phyloP scores from a whole-genome alignment of 2,113 vertebrate species.

The Alexandromys fortis region DNA sequence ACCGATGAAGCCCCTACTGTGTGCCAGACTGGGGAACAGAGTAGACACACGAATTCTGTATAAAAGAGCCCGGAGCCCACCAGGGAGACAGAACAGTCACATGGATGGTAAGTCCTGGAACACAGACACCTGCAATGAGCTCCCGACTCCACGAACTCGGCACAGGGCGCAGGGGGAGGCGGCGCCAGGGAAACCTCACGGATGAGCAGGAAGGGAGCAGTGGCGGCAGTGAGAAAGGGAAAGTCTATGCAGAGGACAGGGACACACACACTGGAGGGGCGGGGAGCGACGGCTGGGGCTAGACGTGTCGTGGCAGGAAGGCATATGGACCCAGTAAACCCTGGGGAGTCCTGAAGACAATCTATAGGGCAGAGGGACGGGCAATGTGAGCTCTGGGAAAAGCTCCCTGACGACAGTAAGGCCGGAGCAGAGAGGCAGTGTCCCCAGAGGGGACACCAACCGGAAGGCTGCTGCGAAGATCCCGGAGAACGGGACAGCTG shows the following conservation, averaged over 20 bases:
- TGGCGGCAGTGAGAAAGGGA: neutral
- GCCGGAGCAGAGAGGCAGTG: neutral
- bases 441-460: neutral
- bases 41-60: neutral
- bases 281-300: neutral
- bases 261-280: neutral
- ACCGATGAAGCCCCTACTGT: neutral
- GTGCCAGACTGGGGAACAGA: neutral
- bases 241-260: neutral
- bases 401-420: neutral
- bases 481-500: neutral
- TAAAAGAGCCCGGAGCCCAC: conserved; percentile 1
- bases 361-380: neutral
- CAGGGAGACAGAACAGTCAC: neutral
- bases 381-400: neutral
- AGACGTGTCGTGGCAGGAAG: neutral
- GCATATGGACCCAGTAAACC: neutral
- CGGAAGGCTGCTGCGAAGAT: neutral
- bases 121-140: neutral
- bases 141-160: neutral
- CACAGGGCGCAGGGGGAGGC: fast-evolving
- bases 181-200: neutral
- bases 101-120: too few species aligned
- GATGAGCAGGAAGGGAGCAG: neutral
- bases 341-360: neutral